Percentiles rank a stretch among this genome's conserved stretches.
phyloP scores from a whole-genome alignment of 2,888 invertebrate species.

The Serrognathus titanus region DNA sequence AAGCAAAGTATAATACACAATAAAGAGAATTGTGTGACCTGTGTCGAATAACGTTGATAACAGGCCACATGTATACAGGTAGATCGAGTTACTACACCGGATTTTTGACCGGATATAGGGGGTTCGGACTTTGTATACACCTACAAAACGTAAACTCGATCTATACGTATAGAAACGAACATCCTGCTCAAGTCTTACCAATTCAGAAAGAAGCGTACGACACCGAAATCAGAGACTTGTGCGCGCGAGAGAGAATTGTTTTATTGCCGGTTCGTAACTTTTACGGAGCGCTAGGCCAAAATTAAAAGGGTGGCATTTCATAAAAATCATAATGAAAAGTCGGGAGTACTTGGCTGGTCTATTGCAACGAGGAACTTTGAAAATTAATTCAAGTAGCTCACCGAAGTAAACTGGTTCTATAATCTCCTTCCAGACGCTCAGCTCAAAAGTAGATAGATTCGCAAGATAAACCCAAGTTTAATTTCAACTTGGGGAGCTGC shows the following conservation, averaged over 20 bases:
- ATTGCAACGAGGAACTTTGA: conserved; percentile 15
- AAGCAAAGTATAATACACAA: background rate
- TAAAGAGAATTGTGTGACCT: conserved; percentile 10
- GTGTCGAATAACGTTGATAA: conserved; percentile 19
- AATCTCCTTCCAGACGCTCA: conserved; percentile 31
- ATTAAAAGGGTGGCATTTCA: background rate
- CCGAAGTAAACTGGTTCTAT: conserved; percentile 39
- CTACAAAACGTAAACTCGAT: background rate
- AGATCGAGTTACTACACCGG: conserved; percentile 23
- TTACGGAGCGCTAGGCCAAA: conserved; percentile 1
- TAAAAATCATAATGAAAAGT: conserved; percentile 1
- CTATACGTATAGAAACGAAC: background rate
- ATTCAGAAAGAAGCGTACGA: background rate
- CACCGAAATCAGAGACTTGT: background rate
- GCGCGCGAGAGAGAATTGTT: background rate
- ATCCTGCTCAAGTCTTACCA: background rate
- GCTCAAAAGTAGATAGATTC: conserved; percentile 21
- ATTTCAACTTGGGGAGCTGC: conserved; percentile 19
- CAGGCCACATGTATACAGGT: conserved; percentile 22
- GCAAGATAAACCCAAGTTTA: conserved; percentile 17
- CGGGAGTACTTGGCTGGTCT: background rate
- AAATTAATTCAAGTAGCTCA: conserved; percentile 40
- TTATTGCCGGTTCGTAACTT: background rate
- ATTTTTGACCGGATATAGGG: conserved; percentile 23
- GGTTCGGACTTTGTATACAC: conserved; percentile 13